Evolutionary conservation across 1,140 invertebrate genomes (phyloP), one percentile per base, ranked within the genome.

Genomic region (Diabrotica undecimpunctata): DNA sequence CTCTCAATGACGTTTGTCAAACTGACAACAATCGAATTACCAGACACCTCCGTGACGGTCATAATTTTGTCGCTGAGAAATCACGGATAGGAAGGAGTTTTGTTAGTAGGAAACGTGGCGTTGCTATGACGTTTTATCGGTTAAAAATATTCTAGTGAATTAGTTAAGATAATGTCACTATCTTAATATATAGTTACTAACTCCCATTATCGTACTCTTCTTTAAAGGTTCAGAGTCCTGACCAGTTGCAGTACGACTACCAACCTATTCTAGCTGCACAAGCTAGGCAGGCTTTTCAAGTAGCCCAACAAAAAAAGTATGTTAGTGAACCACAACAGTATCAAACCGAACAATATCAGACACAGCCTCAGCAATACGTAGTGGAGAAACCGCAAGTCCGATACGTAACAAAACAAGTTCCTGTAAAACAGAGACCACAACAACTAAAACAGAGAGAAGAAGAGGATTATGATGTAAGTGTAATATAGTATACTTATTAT

Each of bases 391-490:
- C 55, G 7, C 55, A 57, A 38, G 36, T 37, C 11, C 52, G 59
- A 14, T 61, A 61, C 25, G 35, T 61, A 11, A 9, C 41, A 9
- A 61, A 46, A 25, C 59, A 41, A 10, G 59, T 61, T 14, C 14
- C 59, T 8, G 59, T 25, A 0, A 41, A 51, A 36, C 41, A 52
- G 7, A 51, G 46, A 35, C n/a, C 35, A 2, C 41, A 61, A 36
- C 59, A 61, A 25, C 38, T 13, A 5, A 11, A 58, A n/a, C 56
- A 58, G 56, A n/a, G 39, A 52, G 59, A 36, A 52, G 59, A 61
- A 35, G 59, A 61, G 14, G 59, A 61, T 61, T 61, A 61, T 51
- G 59, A 61, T 11, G 59, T 61, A 11, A 61, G 59, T 61, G 14
- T 10, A 5, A 25, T 25, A 25, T 25, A 25, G 25, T 25, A 2